Evolutionary conservation across 2,888 invertebrate species (phyloP).

Genomic region (Digitonthophagus gazella): DNA sequence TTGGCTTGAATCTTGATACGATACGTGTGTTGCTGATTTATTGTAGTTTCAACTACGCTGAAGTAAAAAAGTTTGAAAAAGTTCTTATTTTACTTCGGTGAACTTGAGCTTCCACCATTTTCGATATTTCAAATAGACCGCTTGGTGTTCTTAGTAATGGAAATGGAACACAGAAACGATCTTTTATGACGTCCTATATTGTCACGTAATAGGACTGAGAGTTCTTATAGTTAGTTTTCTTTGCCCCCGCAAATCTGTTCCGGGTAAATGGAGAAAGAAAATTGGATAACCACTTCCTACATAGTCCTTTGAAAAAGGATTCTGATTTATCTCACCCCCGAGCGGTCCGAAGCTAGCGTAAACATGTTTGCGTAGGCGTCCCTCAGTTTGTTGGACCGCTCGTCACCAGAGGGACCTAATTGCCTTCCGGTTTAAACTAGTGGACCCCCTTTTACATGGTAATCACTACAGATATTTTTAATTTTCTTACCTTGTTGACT

Average conservation of each 20-base stretch:
- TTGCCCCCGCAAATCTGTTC: neutral
- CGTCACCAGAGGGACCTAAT: neutral
- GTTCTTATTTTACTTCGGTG: neutral
- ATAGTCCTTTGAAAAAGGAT: conserved; percentile 6
- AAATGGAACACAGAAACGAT: neutral
- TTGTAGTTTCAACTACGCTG: neutral
- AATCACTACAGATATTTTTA: neutral
- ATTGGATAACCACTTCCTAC: neutral
- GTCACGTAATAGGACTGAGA: neutral
- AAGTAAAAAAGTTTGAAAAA: neutral
- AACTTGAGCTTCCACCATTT: too few relatives aligned
- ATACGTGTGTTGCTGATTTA: neutral
- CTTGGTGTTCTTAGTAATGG: neutral
- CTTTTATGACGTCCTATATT: neutral
- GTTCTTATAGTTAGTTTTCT: neutral
- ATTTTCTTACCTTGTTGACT: conserved; percentile 48
- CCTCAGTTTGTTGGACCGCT: neutral
- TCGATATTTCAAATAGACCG: neutral
- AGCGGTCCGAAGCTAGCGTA: conserved; percentile 4
- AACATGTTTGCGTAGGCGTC: conserved; percentile 13
- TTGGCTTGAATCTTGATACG: neutral
- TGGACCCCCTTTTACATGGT: neutral
- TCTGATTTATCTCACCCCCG: conserved; percentile 8
- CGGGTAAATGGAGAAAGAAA: neutral
- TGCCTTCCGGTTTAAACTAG: neutral